Percentiles rank a stretch among this genome's conserved stretches.
Evolutionary conservation across 2,888 invertebrate species (phyloP).

Genomic region (Drosophila demipolita): DNA sequence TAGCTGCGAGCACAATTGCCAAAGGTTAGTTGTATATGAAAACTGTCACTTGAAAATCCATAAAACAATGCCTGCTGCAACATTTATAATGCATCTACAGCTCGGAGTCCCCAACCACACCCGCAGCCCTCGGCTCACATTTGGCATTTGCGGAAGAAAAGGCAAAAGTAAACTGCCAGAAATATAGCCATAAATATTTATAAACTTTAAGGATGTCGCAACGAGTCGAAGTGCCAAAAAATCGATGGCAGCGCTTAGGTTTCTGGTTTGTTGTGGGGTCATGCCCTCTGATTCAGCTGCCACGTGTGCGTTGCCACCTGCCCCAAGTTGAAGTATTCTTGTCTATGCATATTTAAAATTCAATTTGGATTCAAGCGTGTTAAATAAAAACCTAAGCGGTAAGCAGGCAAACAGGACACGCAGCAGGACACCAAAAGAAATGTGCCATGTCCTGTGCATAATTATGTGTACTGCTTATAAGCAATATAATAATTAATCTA

Average conservation of each 20-base stretch:
- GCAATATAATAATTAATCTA: not conserved
- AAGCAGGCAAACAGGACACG: slow-evolving; percentile 22
- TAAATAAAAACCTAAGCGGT: slow-evolving; percentile 43
- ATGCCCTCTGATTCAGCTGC: slow-evolving; percentile 18
- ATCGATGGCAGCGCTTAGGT: slow-evolving; percentile 61
- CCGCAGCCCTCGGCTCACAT: not conserved
- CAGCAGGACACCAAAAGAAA: not conserved
- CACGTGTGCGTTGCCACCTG: not conserved
- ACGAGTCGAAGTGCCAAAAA: slow-evolving; percentile 49
- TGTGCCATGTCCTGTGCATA: slow-evolving; percentile 6
- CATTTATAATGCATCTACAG: slow-evolving; percentile 36
- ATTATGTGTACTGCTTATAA: slow-evolving; percentile 3
- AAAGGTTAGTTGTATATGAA: not conserved
- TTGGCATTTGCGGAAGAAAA: slow-evolving; percentile 8
- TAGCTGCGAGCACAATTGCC: not conserved
- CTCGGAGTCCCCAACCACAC: not conserved
- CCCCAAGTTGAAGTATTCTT: slow-evolving; percentile 27
- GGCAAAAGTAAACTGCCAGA: slow-evolving; percentile 15
- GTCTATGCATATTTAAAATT: slow-evolving; percentile 74
- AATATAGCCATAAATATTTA: slow-evolving; percentile 65
- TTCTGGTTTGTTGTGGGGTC: slow-evolving; percentile 21
- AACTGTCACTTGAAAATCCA: slow-evolving; percentile 4
- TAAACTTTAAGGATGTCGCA: slow-evolving; percentile 52
- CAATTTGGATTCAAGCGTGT: slow-evolving; percentile 72
- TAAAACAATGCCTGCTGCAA: slow-evolving; percentile 11